Base-by-base conservation (phyloP, 2,113 vertebrate genomes). In the Eudorcas thomsonii region DNA sequence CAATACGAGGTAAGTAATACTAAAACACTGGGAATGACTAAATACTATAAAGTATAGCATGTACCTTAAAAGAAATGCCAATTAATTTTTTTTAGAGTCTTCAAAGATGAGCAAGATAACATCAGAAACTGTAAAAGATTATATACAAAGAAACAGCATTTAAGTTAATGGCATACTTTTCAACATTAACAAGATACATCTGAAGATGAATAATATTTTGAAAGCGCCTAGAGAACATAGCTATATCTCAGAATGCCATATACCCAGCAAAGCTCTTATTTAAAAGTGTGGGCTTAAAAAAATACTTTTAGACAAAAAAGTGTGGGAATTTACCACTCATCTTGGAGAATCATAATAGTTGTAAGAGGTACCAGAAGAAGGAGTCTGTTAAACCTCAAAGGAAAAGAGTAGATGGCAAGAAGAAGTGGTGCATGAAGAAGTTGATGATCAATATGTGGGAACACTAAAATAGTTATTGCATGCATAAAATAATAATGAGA, bases 381-480 rank as follows among this genome's bases (percentile, higher is more conserved):
- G 78, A 84, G 54, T 88, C n/a, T 88, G 23, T 94, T 95, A 93
- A 97, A 60, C 57, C 59, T 43, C 45, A 28, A 67, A 92, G 64
- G 16, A 74, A 80, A 7, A 57, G 23, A 84, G 19, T 59, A 48
- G 87, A 26, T 8, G 28, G 33, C 30, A 59, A n/a, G 62, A 67
- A 83, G 43, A 90, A 93, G 59, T 52, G 48, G 6, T 78, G 13
- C 45, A 11, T 30, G 48, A 57, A 90, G 52, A 88, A 93, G 16
- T 33, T 74, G 48, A 45, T 77, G 28, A 28, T 54, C 50, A 60
- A 30, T 23, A 30, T 33, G 11, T 50, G 52, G 64, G 45, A 92
- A 62, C 64, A 90, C 33, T 25, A 67, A 90, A 93, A 71, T 7
- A 74, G 33, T 62, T 81, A 92, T 48, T 92, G 23, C 36, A 71